Evolutionary conservation across 2,797 vertebrate genomes (phyloP).

Genomic region (Halcyon leucocephala): DNA sequence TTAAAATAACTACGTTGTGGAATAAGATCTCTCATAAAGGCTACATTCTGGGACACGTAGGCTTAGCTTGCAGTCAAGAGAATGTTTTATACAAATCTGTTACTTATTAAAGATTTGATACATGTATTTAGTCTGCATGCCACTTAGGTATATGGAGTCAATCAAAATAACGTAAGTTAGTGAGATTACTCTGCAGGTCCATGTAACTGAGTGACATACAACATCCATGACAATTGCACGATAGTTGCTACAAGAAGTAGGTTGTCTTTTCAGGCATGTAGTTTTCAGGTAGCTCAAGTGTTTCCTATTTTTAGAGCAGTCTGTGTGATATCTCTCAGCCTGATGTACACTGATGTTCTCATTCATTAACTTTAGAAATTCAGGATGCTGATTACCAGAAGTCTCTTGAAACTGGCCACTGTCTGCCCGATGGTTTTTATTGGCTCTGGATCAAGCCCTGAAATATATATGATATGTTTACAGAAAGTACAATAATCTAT

Average conservation of each 20-base stretch:
- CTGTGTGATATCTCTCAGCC: neutral
- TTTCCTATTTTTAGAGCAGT: neutral
- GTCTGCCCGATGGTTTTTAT: neutral
- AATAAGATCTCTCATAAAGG: constrained; percentile 27
- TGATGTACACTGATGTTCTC: neutral
- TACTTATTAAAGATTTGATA: constrained; percentile 23
- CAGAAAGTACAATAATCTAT: constrained; percentile 52
- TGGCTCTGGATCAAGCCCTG: constrained; percentile 6
- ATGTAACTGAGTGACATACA: neutral
- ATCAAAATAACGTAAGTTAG: neutral
- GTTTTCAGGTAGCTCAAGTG: neutral
- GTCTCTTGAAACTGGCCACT: neutral
- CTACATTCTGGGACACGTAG: neutral
- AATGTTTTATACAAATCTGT: constrained; percentile 13
- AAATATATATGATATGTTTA: constrained; percentile 33
- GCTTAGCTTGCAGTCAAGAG: neutral
- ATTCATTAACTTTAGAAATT: neutral
- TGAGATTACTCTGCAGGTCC: neutral
- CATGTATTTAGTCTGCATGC: neutral
- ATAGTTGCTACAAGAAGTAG: neutral
- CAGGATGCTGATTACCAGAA: neutral
- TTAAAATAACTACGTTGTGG: neutral
- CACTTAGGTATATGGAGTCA: neutral
- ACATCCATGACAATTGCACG: neutral
- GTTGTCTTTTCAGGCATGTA: too few relatives aligned